Conservation (phyloP, 1,140 invertebrate genomes). For the Microplitis demolitor region DNA sequence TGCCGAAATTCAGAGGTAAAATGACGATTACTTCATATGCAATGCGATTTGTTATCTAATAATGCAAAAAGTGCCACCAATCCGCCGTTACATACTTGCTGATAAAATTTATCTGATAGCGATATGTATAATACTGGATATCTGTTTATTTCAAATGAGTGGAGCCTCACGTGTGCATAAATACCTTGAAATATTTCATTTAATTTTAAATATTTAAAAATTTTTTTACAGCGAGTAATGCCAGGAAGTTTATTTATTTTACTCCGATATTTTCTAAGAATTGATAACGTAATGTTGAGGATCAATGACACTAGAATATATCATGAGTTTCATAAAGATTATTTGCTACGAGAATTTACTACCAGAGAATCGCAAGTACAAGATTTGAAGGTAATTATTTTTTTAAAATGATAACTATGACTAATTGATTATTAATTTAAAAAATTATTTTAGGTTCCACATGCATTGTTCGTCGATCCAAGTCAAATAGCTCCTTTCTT, state of each 20-base stretch:
- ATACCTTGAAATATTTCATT: too few relatives aligned
- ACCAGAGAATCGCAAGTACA: constrained; percentile 73
- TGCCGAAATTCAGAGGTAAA: too few relatives aligned
- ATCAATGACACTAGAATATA: constrained; percentile 93
- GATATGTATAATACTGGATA: too few relatives aligned
- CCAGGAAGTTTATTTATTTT: constrained; percentile 91
- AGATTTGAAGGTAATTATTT: constrained; percentile 61
- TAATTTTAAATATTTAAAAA: too few relatives aligned
- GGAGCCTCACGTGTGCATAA: too few relatives aligned
- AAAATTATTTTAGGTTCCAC: constrained; percentile 52
- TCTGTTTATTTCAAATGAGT: too few relatives aligned
- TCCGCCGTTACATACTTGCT: too few relatives aligned
- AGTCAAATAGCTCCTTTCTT: constrained; percentile 64
- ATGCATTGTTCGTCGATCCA: constrained; percentile 61
- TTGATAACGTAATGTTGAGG: constrained; percentile 89
- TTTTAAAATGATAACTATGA: neutral
- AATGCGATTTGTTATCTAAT: too few relatives aligned
- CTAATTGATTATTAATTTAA: constrained; percentile 11
- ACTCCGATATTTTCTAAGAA: constrained; percentile 88
- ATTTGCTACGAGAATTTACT: constrained; percentile 78
- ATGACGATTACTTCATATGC: too few relatives aligned
- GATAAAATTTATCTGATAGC: too few relatives aligned
- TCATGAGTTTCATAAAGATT: constrained; percentile 78
- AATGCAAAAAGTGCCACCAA: too few relatives aligned
- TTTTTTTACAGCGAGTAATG: constrained; percentile 86